Evolutionary conservation across 2,113 vertebrate genomes (phyloP).

Genomic region (Pelusios castaneus): DNA sequence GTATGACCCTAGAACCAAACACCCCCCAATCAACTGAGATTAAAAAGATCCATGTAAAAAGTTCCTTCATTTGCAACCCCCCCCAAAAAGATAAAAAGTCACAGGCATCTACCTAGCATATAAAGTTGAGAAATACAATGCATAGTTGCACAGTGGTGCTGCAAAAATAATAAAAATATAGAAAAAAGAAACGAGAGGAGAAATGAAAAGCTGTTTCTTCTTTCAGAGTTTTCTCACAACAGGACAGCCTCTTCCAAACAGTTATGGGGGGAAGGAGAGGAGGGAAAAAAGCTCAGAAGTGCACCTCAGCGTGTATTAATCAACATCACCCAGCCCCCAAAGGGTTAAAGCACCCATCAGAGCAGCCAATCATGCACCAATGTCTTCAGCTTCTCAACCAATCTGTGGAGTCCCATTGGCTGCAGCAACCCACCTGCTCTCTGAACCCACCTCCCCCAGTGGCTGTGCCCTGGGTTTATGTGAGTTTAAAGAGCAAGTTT

Average conservation of each 20-base stretch:
- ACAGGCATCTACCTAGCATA: slow-evolving; percentile 88
- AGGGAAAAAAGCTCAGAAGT: slow-evolving; percentile 81
- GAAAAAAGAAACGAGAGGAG: slow-evolving; percentile 65
- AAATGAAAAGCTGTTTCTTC: slow-evolving; percentile 69
- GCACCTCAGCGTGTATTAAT: slow-evolving; percentile 87
- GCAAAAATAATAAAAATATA: slow-evolving; percentile 72
- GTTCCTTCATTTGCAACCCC: slow-evolving; percentile 85
- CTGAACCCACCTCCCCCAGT: not conserved
- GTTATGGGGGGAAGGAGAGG: slow-evolving; percentile 65
- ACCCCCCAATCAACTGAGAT: slow-evolving; percentile 85
- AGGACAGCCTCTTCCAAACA: slow-evolving; percentile 87
- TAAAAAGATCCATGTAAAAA: slow-evolving; percentile 92
- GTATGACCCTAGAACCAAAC: slow-evolving; percentile 91
- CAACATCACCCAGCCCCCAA: slow-evolving; percentile 86
- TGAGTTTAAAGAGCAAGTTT: not conserved
- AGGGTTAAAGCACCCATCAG: slow-evolving; percentile 83
- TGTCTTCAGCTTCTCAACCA: slow-evolving; percentile 76
- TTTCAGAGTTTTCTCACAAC: slow-evolving; percentile 70
- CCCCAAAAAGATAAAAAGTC: slow-evolving; percentile 82
- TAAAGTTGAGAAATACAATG: slow-evolving; percentile 92
- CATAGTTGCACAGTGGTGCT: slow-evolving; percentile 96
- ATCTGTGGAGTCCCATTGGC: slow-evolving; percentile 49
- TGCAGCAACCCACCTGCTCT: not conserved
- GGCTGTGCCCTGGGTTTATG: not conserved
- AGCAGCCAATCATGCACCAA: slow-evolving; percentile 83